These are phyloP conservation scores for Tetragonisca angustula DNA, from an alignment of 2,888 invertebrate genomes.

Conservation along the genomic window DNA sequence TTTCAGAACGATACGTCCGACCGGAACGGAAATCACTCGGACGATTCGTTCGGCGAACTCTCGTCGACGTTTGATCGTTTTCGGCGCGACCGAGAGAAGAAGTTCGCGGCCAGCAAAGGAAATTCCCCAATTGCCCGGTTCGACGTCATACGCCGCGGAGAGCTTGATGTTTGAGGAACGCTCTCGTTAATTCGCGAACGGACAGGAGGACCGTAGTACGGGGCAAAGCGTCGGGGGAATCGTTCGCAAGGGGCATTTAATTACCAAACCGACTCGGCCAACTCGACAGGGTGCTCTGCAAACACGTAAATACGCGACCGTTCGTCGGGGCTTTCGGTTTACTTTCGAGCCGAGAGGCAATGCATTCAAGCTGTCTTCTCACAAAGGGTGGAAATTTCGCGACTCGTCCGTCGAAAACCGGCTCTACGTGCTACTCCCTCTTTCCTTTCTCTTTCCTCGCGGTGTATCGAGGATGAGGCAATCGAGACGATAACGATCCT, in stretches of 20 bases:
- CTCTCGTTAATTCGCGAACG: conserved; percentile 28
- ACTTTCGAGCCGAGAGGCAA: conserved; percentile 13
- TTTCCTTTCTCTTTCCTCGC: too few species aligned
- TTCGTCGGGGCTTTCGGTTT: conserved; percentile 24
- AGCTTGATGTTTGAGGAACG: background rate
- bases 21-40: background rate
- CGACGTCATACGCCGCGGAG: background rate
- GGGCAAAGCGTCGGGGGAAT: conserved; percentile 22
- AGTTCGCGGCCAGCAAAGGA: background rate
- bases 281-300: conserved; percentile 30
- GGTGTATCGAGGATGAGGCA: too few species aligned
- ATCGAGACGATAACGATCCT: background rate
- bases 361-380: background rate
- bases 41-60: background rate
- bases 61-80: background rate
- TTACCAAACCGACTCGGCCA: conserved; percentile 13
- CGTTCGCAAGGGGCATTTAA: conserved; percentile 27
- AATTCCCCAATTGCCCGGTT: too few species aligned
- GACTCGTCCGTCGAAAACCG: background rate
- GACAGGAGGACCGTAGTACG: background rate
- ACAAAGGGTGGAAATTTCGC: conserved; percentile 8
- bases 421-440: background rate
- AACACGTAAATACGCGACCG: conserved; percentile 36
- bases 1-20: background rate
- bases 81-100: background rate